phyloP scores from a whole-genome alignment of 2,797 vertebrate species.

The Odontamblyopus rebecca region DNA sequence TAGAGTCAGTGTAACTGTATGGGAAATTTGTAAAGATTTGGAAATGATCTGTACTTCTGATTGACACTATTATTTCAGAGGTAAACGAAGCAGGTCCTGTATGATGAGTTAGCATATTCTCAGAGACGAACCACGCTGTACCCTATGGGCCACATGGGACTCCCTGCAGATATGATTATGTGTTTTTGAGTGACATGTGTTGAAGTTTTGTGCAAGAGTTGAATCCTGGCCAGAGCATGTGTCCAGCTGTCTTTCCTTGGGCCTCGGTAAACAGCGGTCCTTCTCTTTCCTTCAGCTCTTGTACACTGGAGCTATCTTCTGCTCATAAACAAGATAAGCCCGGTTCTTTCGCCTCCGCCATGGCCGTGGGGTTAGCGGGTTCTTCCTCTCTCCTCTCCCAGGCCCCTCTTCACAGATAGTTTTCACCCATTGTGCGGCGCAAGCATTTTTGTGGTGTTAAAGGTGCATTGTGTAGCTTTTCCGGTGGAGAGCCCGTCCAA shows the following conservation, averaged over 20 bases:
- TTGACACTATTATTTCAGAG: no score
- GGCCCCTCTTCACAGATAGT: constrained; percentile 32
- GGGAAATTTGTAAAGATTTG: no score
- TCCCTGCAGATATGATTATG: constrained; percentile 54
- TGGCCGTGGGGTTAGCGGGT: constrained; percentile 57
- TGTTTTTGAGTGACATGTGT: constrained; percentile 63
- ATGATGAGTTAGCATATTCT: constrained; percentile 17
- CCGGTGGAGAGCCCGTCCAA: no score
- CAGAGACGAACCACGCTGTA: constrained; percentile 6
- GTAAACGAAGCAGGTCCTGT: constrained; percentile 6
- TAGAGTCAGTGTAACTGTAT: no score
- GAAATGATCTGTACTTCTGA: no score
- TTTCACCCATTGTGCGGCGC: constrained; percentile 39
- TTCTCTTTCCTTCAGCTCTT: constrained; percentile 39
- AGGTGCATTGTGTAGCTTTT: no score
- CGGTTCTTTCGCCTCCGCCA: constrained; percentile 46
- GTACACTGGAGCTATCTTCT: constrained; percentile 64
- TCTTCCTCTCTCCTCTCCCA: constrained; percentile 52
- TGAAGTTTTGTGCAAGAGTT: constrained; percentile 64
- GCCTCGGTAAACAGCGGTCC: constrained; percentile 47
- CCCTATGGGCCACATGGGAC: constrained; percentile 25
- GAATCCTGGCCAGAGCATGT: constrained; percentile 53
- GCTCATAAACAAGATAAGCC: constrained; percentile 67
- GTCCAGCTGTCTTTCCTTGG: constrained; percentile 61
- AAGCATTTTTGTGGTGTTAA: constrained; percentile 13